phyloP scores from a whole-genome alignment of 2,797 vertebrate genomes.

The Heliangelus exortis region DNA sequence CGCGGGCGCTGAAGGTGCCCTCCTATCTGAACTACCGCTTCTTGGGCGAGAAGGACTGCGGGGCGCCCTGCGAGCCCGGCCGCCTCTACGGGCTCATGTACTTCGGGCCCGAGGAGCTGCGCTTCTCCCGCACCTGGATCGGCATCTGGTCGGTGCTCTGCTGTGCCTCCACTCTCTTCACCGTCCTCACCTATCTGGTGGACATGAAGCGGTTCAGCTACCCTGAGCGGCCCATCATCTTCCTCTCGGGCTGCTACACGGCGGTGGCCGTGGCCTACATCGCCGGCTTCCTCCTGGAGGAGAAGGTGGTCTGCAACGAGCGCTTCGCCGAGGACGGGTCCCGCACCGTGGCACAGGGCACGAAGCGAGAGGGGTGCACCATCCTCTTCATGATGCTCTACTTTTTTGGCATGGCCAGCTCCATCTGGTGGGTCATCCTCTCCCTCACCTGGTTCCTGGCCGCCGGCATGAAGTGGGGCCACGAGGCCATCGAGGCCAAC shows the following conservation, averaged over 20 bases:
- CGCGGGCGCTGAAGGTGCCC: slow-evolving; percentile 87
- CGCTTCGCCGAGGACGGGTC: slow-evolving; percentile 88
- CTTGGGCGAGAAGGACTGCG: slow-evolving; percentile 93
- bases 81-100: slow-evolving; percentile 92
- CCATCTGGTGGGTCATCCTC: slow-evolving; percentile 98
- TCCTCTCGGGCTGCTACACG: slow-evolving; percentile 95
- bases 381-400: slow-evolving; percentile 99
- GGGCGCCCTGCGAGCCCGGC: slow-evolving; percentile 89
- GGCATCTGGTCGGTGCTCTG: slow-evolving; percentile 95
- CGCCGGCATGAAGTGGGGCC: slow-evolving; percentile 97
- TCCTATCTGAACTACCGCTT: slow-evolving; percentile 94
- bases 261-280: slow-evolving; percentile 95
- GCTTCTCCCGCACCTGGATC: slow-evolving; percentile 93
- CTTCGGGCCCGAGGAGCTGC: slow-evolving; percentile 91
- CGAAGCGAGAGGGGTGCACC: slow-evolving; percentile 95
- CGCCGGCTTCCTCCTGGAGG: slow-evolving; percentile 91
- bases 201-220: slow-evolving; percentile 98
- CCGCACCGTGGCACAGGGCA: slow-evolving; percentile 93
- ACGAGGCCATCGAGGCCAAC: slow-evolving; percentile 97
- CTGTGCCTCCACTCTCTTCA: slow-evolving; percentile 94
- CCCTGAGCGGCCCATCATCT: slow-evolving; percentile 94
- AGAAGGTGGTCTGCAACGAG: slow-evolving; percentile 93
- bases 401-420: slow-evolving; percentile 98
- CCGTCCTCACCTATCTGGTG: slow-evolving; percentile 94
- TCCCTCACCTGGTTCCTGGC: slow-evolving; percentile 97